phyloP scores from a whole-genome alignment of 2,888 invertebrate genomes.

The Lithodes maja region DNA sequence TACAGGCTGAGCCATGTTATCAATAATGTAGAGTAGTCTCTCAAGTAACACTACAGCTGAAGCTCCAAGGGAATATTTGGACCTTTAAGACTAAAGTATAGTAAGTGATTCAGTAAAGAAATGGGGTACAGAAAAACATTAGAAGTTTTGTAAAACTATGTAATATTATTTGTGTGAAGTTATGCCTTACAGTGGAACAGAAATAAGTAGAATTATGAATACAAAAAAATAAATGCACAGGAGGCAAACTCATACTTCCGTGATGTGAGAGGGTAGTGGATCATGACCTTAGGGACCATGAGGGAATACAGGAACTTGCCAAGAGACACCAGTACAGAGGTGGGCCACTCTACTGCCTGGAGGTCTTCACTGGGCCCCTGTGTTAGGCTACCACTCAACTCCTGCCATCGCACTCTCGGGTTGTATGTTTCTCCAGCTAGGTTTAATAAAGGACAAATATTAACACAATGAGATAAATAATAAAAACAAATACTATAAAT shows the following conservation, averaged over 20 bases:
- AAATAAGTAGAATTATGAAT: neutral
- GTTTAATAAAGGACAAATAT: too few species aligned
- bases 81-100: too few species aligned
- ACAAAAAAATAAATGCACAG: neutral
- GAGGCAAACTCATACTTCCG: conserved; percentile 27
- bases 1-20: too few species aligned
- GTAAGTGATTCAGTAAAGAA: too few species aligned
- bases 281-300: conserved; percentile 56
- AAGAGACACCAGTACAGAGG: conserved; percentile 35
- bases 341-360: conserved; percentile 57
- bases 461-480: too few species aligned
- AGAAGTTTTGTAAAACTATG: too few species aligned
- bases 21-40: too few species aligned
- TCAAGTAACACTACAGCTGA: too few species aligned
- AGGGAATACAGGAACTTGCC: conserved; percentile 67
- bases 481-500: too few species aligned
- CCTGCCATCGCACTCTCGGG: conserved; percentile 52
- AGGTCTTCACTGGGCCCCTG: conserved; percentile 33
- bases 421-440: conserved; percentile 47
- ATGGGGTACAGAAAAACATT: too few species aligned
- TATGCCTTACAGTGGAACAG: neutral
- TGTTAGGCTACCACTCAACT: neutral
- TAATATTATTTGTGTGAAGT: neutral
- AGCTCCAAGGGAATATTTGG: too few species aligned
- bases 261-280: conserved; percentile 56